Evolutionary conservation across 2,113 vertebrate species (phyloP), one percentile per base, ranked within the genome.

Genomic region (Ictalurus furcatus): DNA sequence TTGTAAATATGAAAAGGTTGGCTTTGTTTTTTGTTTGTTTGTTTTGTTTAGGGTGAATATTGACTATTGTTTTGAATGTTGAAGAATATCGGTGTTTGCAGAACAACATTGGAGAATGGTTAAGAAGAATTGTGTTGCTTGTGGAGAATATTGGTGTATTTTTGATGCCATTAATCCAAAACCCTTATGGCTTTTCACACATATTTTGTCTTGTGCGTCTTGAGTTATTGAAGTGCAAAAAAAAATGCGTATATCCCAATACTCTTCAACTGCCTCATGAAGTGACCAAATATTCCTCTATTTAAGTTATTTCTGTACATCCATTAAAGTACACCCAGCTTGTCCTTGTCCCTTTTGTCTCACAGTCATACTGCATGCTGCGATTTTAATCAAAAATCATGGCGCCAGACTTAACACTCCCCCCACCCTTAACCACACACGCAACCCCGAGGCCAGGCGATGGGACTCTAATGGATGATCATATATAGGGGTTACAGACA

Each of bases 301-400:
- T 37, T 37, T 74, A 59, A 56, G 85, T 73, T 63, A 28, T 59
- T 56, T 58, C 59, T 56, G 34, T 59, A 85, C 34, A 34, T 28
- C 82, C 37, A 88, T 89, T 86, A 78, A 78, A 81, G 74, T 69
- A 63, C 86, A 89, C 69, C 4, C n/a, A 61, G 89, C 84, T 90
- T 83, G 87, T 73, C 90, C 90, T 90, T 91, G 90, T 86, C 87
- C 85, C 73, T 63, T 92, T 81, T 89, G 90, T 87, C 84, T 81
- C 85, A 58, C 86, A 83, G 88, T 56, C 58, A 52, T 90, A 91
- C 85, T 14, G 81, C 90, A 88, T 83, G 88, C 89, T 90, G 88
- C 86, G 90, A 89, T 93, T 92, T 92, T 92, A 92, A 92, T 91
- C 90, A 92, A 92, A 91, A 89, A 91, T 85, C 91, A 52, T 85